Percentiles rank a stretch among this genome's conserved stretches.
These are phyloP conservation scores for Neria commutata DNA, from an alignment of 2,888 invertebrate species.

Conservation along the genomic window DNA sequence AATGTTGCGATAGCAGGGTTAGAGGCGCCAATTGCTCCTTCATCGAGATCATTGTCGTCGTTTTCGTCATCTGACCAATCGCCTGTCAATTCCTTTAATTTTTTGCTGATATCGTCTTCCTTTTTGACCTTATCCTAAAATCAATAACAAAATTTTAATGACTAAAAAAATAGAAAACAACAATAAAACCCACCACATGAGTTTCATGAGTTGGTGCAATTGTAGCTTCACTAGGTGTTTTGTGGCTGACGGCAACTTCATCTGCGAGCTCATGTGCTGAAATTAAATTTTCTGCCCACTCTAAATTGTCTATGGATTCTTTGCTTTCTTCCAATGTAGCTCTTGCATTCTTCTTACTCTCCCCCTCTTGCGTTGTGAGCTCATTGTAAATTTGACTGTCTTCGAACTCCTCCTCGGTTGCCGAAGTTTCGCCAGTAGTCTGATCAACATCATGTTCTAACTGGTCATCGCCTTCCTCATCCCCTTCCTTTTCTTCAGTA, in stretches of 20 bases:
- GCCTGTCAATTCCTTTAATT: conserved; percentile 56
- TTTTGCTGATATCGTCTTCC: conserved; percentile 55
- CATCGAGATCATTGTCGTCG: conserved; percentile 42
- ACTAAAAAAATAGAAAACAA: neutral
- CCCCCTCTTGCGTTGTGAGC: conserved; percentile 31
- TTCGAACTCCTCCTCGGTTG: conserved; percentile 45
- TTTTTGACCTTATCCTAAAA: conserved; percentile 34
- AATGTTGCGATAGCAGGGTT: neutral
- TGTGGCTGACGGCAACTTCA: conserved; percentile 20
- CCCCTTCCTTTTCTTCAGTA: neutral
- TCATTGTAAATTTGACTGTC: conserved; percentile 54
- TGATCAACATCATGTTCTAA: conserved; percentile 26
- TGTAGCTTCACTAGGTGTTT: too few species aligned
- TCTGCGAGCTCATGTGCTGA: conserved; percentile 53
- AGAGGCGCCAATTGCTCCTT: neutral
- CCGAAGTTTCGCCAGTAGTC: conserved; percentile 34
- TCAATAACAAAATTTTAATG: neutral
- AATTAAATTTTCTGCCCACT: conserved; percentile 58
- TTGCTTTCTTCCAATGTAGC: conserved; percentile 50
- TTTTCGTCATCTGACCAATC: conserved; percentile 62
- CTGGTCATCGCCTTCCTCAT: neutral
- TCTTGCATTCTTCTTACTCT: conserved; percentile 14
- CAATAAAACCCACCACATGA: conserved; percentile 17
- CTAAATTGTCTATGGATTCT: conserved; percentile 54
- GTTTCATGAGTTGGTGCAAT: conserved; percentile 15